Base-by-base conservation (phyloP, 2,797 vertebrate genomes). In the Tragopan temminckii region DNA sequence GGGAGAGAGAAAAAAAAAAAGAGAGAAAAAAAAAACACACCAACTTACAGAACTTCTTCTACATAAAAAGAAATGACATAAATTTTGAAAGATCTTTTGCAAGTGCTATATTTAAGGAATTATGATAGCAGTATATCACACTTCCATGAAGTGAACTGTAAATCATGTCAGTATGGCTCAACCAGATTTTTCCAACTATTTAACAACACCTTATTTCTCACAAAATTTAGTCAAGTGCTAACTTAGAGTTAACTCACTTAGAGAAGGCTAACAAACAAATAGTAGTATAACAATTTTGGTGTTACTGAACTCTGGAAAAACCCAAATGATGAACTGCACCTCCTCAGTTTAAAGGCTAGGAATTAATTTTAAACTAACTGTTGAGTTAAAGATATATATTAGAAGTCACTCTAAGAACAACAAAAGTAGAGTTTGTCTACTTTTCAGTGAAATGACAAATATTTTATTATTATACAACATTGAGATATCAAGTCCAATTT, bases 1-100 rank as follows among this genome's bases (percentile, higher is more conserved):
- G 11, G 62, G 24, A 36, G 5, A 4, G 1, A 4, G 24, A 58
- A 7, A 5, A 4, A 3, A 35, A 58, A 31, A 58, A 38, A 29
- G 43, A 9, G 7, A 6, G 1, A 7, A 50, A 3, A 31, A 13
- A 19, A 7, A 46, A 1, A n/a, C n/a, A n/a, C n/a, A n/a, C n/a
- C n/a, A n/a, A 59, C 42, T n/a, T 53, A 31, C 40, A 71, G 16
- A 69, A 48, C 9, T 64, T 80, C 17, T 5, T 31, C 7, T 64
- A 53, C 21, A 43, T 45, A 5, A 52, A 64, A 85, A 43, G 4
- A 79, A 70, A 70, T 61, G 40, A 27, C 21, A 13, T 48, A 50
- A 75, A 64, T 69, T 74, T 27, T 78, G 24, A 45, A 15, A 68
- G 29, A 55, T 50, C 8, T 43, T 74, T 85, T 81, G 6, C 9